Conservation (phyloP, 1,140 invertebrate species). For the Saccostrea glomerata region DNA sequence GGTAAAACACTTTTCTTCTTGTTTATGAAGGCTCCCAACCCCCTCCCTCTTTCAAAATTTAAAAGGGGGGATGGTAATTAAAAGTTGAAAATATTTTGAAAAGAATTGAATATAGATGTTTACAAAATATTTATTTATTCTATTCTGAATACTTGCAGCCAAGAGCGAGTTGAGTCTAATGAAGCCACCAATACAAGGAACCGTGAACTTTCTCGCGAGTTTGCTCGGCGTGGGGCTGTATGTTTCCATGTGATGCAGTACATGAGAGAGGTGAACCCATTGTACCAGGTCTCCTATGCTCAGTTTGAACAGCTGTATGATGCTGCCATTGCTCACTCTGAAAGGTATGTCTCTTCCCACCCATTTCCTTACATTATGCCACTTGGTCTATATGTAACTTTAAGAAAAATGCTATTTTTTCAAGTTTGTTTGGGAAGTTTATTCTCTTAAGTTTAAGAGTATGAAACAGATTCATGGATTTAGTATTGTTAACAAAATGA, state of each 20-base stretch:
- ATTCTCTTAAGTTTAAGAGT: too few species aligned
- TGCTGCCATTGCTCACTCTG: slow-evolving; percentile 75
- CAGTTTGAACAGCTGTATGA: slow-evolving; percentile 74
- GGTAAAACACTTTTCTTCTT: slow-evolving; percentile 58
- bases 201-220: slow-evolving; percentile 72
- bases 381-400: too few species aligned
- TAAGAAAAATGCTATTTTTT: too few species aligned
- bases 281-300: slow-evolving; percentile 75
- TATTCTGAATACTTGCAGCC: slow-evolving; percentile 58
- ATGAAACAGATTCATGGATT: too few species aligned
- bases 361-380: too few species aligned
- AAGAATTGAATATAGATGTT: too few species aligned
- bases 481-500: too few species aligned
- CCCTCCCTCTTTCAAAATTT: background rate
- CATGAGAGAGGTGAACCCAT: slow-evolving; percentile 75
- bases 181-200: slow-evolving; percentile 72
- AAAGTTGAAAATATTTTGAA: background rate
- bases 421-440: too few species aligned
- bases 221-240: slow-evolving; percentile 76
- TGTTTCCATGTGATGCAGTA: slow-evolving; percentile 77
- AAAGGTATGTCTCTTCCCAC: slow-evolving; percentile 69
- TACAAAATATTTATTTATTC: too few species aligned
- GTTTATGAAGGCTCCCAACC: background rate
- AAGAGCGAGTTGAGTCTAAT: slow-evolving; percentile 65
- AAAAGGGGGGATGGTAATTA: background rate